Percentiles rank a stretch among this genome's conserved stretches.
These are phyloP conservation scores for Metalampra italica DNA, from an alignment of 2,888 invertebrate genomes.

Conservation along the genomic window DNA sequence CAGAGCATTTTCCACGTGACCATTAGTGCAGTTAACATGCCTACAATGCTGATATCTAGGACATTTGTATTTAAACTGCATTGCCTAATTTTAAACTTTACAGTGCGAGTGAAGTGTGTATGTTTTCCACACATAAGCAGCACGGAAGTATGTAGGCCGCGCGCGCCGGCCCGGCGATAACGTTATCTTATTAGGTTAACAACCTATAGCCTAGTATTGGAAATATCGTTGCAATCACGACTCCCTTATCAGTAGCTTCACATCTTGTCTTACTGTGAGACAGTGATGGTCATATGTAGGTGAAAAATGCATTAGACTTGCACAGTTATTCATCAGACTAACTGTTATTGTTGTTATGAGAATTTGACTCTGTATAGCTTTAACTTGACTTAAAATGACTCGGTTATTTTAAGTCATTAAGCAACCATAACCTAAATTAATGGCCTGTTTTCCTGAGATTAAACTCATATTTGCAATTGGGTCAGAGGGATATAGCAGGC, in stretches of 20 bases:
- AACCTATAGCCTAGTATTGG: constrained; percentile 65
- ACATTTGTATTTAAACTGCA: neutral
- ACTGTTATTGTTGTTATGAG: no score
- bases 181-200: constrained; percentile 72
- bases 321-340: no score
- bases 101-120: neutral
- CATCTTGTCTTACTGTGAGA: constrained; percentile 45
- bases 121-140: constrained; percentile 8
- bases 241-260: constrained; percentile 40
- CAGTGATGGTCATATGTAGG: constrained; percentile 1
- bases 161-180: constrained; percentile 55
- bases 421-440: no score
- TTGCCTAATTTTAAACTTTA: neutral
- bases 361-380: no score
- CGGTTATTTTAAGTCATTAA: no score
- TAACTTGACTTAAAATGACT: no score
- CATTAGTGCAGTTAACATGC: no score
- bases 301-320: neutral
- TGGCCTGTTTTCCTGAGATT: neutral
- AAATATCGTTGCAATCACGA: constrained; percentile 60
- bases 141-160: constrained; percentile 74
- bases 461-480: neutral
- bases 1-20: no score
- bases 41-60: no score
- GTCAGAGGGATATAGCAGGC: neutral